Evolutionary conservation across 2,888 invertebrate genomes (phyloP).

Genomic region (Stenchaetothrips biformis): DNA sequence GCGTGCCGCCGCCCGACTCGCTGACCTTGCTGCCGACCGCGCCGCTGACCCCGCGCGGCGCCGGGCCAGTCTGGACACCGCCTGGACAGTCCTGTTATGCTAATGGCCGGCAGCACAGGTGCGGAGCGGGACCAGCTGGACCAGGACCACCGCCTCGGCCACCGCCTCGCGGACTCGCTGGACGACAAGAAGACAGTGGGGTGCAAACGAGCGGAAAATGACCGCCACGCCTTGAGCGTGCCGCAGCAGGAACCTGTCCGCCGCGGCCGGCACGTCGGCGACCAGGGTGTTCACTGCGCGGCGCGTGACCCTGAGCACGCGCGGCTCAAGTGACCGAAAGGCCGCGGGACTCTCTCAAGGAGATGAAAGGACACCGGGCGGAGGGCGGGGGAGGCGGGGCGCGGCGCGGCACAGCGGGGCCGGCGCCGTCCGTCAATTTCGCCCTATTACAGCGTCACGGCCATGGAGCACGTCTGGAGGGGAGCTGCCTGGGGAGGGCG

Average conservation of each 20-base stretch:
- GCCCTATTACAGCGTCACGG: conserved; percentile 11
- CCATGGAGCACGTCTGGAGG: background rate
- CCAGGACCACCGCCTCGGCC: no score
- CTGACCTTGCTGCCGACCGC: background rate
- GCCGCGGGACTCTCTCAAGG: no score
- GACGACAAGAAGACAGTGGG: background rate
- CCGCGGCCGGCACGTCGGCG: background rate
- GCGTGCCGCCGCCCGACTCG: background rate
- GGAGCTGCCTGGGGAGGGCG: no score
- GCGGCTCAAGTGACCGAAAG: no score
- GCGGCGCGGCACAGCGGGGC: background rate
- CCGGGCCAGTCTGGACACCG: background rate
- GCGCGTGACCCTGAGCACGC: no score
- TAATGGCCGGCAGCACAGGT: conserved; percentile 13
- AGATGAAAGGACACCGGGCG: no score
- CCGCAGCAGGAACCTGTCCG: background rate
- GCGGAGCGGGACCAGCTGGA: background rate
- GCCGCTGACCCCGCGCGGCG: background rate
- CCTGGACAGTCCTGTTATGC: background rate
- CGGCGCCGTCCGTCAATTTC: conserved; percentile 9
- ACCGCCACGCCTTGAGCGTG: background rate
- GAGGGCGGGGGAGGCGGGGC: background rate
- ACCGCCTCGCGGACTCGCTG: no score
- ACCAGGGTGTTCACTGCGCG: no score
- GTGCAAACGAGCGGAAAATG: conserved; percentile 5